Percentiles rank a stretch among this genome's conserved stretches.
phyloP scores from a whole-genome alignment of 2,113 vertebrate genomes.

The Lampris megalopsis region DNA sequence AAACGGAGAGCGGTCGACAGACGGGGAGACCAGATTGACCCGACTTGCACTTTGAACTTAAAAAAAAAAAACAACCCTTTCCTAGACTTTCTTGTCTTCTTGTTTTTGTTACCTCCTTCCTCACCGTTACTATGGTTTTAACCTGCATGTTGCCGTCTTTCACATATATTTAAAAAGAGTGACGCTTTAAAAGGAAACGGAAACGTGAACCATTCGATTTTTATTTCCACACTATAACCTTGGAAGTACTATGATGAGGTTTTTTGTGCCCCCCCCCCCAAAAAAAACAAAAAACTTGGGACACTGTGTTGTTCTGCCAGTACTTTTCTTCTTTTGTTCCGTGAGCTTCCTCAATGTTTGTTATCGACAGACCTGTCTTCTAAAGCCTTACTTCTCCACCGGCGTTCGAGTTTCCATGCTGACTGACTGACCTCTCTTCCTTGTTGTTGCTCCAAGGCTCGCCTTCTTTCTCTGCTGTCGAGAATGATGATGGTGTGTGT shows the following conservation, averaged over 20 bases:
- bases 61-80: background rate
- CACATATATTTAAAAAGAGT: constrained; percentile 52
- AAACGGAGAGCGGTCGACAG: constrained; percentile 48
- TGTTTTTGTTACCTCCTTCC: background rate
- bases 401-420: constrained; percentile 83
- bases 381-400: constrained; percentile 81
- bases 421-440: constrained; percentile 74
- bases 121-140: constrained; percentile 44
- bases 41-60: constrained; percentile 75
- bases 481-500: constrained; percentile 42
- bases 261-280: constrained; percentile 60
- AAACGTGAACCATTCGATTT: constrained; percentile 67
- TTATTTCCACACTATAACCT: constrained; percentile 43
- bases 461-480: constrained; percentile 84
- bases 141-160: constrained; percentile 63
- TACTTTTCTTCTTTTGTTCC: constrained; percentile 55
- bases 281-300: constrained; percentile 36
- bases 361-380: constrained; percentile 71
- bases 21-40: constrained; percentile 72
- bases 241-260: constrained; percentile 46
- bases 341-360: constrained; percentile 74
- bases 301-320: constrained; percentile 11
- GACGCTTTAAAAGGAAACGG: constrained; percentile 51
- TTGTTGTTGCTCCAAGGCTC: constrained; percentile 73
- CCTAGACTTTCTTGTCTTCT: constrained; percentile 23